phyloP scores from a whole-genome alignment of 2,888 invertebrate genomes.

The Argyresthia goedartella region DNA sequence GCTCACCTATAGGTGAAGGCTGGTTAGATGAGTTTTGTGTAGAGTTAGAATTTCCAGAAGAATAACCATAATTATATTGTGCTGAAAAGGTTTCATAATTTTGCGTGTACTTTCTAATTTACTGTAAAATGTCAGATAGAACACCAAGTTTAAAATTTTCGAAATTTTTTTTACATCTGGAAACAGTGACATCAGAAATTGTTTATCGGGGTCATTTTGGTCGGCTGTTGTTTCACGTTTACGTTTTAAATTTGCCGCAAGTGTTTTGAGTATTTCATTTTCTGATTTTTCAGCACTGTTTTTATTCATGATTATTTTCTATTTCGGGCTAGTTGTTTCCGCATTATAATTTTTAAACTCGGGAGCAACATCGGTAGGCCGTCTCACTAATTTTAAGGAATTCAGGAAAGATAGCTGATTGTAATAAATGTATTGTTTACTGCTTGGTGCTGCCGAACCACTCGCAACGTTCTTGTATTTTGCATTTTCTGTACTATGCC shows the following conservation, averaged over 20 bases:
- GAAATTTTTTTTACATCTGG: slow-evolving; percentile 18
- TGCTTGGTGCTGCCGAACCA: slow-evolving; percentile 19
- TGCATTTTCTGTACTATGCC: slow-evolving; percentile 14
- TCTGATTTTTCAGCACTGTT: slow-evolving; percentile 18
- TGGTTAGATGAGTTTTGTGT: no score
- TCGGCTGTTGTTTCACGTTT: slow-evolving; percentile 18
- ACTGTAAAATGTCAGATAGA: slow-evolving; percentile 18
- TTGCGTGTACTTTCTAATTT: slow-evolving; percentile 21
- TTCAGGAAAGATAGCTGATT: slow-evolving; percentile 20
- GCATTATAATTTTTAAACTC: slow-evolving; percentile 18
- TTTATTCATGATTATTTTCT: slow-evolving; percentile 15
- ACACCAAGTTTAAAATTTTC: slow-evolving; percentile 16
- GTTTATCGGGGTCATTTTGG: slow-evolving; percentile 12
- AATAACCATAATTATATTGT: no score
- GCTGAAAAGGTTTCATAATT: no score
- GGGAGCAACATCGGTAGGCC: slow-evolving; percentile 16
- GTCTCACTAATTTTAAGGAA: slow-evolving; percentile 18
- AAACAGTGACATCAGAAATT: slow-evolving; percentile 18
- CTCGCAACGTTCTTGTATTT: slow-evolving; percentile 18
- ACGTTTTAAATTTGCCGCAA: slow-evolving; percentile 18
- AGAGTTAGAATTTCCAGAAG: no score
- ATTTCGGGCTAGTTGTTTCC: slow-evolving; percentile 21
- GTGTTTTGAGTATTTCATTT: slow-evolving; percentile 18
- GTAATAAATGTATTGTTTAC: slow-evolving; percentile 20
- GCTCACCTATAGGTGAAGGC: no score